Base-by-base conservation (phyloP, 1,140 invertebrate genomes). In the Drosophila lacertosa region DNA sequence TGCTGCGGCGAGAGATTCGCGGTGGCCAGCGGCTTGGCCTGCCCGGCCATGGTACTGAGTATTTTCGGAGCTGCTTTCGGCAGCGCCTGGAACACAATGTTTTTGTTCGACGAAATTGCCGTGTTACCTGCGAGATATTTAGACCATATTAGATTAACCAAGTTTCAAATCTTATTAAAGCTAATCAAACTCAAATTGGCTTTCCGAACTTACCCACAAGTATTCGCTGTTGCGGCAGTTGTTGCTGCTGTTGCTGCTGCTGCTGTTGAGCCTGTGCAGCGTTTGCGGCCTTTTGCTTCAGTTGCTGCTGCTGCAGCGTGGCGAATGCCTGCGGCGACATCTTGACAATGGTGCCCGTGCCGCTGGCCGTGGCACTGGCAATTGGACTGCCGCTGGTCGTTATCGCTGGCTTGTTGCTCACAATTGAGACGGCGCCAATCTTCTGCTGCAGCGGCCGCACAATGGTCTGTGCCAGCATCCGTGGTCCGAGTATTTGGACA, bases 1-100 rank as follows among this genome's bases (percentile, higher is more conserved):
- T 93, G 92, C 59, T 92, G 92, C 10, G 89, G 84, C 40, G 92
- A 91, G 24, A 92, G 76, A 71, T 82, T 91, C 13, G 78, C 77
- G 13, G 74, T 65, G 40, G 67, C 62, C 26, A 79, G 48, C 9
- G 72, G 60, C 51, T 59, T 48, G 33, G 20, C 13, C 57, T 76
- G 42, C 20, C 59, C 22, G 26, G 29, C 53, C 18, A 70, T 44
- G 18, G 76, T 81, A 39, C 77, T 80, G 77, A 84, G 81, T 84
- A 84, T 81, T 88, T 84, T 84, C 16, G 81, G 59, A 6, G 76
- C 32, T 5, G 77, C 6, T 5, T 81, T 82, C 5, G 83, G 54
- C 29, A 86, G 26, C 10, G 89, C 58, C 53, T 90, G 89, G 54
- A 89, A 78, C 45, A 89, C 74, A 35, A 90, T 77, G 33, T 82